These are phyloP conservation scores for Loris lydekkerianus DNA, from an alignment of 2,797 vertebrate species.

Conservation along the genomic window DNA sequence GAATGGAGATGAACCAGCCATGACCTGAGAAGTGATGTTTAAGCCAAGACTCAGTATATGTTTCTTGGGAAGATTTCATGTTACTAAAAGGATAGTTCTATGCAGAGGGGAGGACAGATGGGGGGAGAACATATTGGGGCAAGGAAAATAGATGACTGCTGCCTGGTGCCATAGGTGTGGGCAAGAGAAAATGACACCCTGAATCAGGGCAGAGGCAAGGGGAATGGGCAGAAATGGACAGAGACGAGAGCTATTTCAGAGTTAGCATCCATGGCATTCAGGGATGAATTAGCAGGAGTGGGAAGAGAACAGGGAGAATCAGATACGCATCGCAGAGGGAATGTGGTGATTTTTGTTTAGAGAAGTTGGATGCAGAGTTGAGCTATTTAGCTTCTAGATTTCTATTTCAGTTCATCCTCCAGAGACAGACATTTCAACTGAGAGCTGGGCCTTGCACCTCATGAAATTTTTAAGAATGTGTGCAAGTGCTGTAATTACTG, in stretches of 20 bases:
- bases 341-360: constrained; percentile 19
- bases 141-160: neutral
- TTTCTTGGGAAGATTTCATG: neutral
- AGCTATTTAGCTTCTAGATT: constrained; percentile 55
- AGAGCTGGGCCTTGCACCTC: neutral
- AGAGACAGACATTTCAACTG: constrained; percentile 51
- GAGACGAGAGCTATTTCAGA: constrained; percentile 10
- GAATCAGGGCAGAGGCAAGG: neutral
- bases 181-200: neutral
- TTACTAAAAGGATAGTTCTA: neutral
- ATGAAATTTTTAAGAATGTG: constrained; percentile 60
- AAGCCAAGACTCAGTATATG: neutral
- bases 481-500: constrained; percentile 1
- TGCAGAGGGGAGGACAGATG: neutral
- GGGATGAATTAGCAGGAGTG: neutral
- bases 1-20: neutral
- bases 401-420: constrained; percentile 61
- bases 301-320: neutral
- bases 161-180: neutral
- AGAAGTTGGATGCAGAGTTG: constrained; percentile 25
- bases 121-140: neutral
- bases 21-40: neutral
- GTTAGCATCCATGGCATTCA: neutral
- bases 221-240: neutral
- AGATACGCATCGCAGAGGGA: neutral